A percentile compares a stretch with the other conserved stretches of the same genome.
phyloP scores from a whole-genome alignment of 2,888 invertebrate genomes.

The Eupithecia tripunctaria region DNA sequence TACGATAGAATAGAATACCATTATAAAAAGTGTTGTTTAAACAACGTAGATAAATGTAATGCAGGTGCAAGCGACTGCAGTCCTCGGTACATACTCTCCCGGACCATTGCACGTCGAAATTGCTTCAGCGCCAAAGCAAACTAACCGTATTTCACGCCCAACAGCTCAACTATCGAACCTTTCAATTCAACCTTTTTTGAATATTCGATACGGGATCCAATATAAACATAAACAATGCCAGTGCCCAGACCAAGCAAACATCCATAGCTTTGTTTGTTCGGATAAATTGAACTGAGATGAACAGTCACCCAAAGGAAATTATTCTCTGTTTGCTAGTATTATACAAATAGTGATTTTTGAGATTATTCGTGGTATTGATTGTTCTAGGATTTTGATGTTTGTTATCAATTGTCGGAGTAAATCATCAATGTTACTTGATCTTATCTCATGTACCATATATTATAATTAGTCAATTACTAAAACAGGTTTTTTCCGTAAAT shows the following conservation, averaged over 20 bases:
- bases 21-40: background rate
- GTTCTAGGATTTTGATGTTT: background rate
- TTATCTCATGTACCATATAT: too few species aligned
- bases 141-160: slow-evolving; percentile 62
- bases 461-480: too few species aligned
- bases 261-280: slow-evolving; percentile 51
- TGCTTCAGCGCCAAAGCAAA: slow-evolving; percentile 58
- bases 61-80: slow-evolving; percentile 46
- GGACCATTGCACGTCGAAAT: slow-evolving; percentile 59
- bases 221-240: slow-evolving; percentile 47
- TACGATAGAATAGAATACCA: background rate
- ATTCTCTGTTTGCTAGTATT: slow-evolving; percentile 41
- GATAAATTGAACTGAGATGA: slow-evolving; percentile 53
- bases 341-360: slow-evolving; percentile 22
- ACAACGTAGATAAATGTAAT: slow-evolving; percentile 17
- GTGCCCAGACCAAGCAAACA: slow-evolving; percentile 45
- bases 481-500: too few species aligned
- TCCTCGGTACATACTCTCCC: slow-evolving; percentile 47
- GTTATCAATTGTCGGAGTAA: background rate
- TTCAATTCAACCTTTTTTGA: slow-evolving; percentile 48
- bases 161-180: slow-evolving; percentile 46
- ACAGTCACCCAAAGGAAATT: slow-evolving; percentile 48
- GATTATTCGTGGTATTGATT: slow-evolving; percentile 6
- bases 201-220: slow-evolving; percentile 49
- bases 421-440: too few species aligned